A percentile compares a stretch with the other conserved stretches of the same genome.
These are phyloP conservation scores for Habrosyne pyritoides DNA, from an alignment of 2,888 invertebrate genomes.

Conservation along the genomic window DNA sequence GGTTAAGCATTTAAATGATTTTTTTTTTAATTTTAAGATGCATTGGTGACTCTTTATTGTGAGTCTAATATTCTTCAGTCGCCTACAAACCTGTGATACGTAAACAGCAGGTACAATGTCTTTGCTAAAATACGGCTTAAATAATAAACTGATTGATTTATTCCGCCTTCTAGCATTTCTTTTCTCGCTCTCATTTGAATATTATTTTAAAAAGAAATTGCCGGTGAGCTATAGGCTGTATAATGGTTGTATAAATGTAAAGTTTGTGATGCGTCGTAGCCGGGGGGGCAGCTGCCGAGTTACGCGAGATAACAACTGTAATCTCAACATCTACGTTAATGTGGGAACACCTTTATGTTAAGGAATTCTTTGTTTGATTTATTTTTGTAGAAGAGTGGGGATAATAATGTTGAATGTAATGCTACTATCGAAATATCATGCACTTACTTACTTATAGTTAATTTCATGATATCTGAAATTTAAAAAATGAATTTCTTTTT, in stretches of 20 bases:
- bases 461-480: too few relatives aligned
- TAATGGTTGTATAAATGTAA: constrained; percentile 17
- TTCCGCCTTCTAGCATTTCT: background rate
- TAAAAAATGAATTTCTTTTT: too few relatives aligned
- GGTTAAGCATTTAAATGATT: too few relatives aligned
- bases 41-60: too few relatives aligned
- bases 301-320: constrained; percentile 65
- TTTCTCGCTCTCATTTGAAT: background rate
- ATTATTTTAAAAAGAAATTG: constrained; percentile 2
- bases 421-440: background rate
- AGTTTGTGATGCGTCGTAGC: constrained; percentile 50
- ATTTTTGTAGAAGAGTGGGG: background rate
- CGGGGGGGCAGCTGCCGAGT: constrained; percentile 59
- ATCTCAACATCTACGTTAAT: constrained; percentile 57
- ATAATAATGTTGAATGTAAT: background rate
- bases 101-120: too few relatives aligned
- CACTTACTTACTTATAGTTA: too few relatives aligned
- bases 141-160: background rate
- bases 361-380: constrained; percentile 2
- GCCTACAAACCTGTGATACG: too few relatives aligned
- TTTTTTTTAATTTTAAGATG: too few relatives aligned
- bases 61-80: too few relatives aligned
- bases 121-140: background rate
- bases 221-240: background rate
- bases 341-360: constrained; percentile 33